These are phyloP conservation scores for Himalopsyche anomala DNA, from an alignment of 2,888 invertebrate genomes.

Conservation along the genomic window DNA sequence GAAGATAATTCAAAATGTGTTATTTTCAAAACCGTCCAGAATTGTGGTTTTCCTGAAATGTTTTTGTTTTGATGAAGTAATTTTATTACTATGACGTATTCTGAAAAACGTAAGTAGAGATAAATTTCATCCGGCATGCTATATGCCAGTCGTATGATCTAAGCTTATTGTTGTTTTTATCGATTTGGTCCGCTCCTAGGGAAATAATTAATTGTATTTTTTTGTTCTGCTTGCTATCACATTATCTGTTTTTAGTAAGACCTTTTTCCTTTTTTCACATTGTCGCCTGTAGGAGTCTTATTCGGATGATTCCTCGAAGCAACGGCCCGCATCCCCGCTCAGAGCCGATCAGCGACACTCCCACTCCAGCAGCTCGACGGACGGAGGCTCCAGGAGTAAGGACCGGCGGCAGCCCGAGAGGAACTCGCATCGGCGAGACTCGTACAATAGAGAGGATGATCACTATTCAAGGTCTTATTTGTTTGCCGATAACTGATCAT, in stretches of 20 bases:
- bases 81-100: too few species aligned
- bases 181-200: too few species aligned
- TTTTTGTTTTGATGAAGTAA: too few species aligned
- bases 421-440: slow-evolving; percentile 37
- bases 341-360: slow-evolving; percentile 39
- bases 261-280: slow-evolving; percentile 12
- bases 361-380: slow-evolving; percentile 36
- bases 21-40: too few species aligned
- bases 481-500: too few species aligned
- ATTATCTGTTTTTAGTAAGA: slow-evolving; percentile 44
- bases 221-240: neutral
- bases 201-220: too few species aligned
- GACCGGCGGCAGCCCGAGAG: slow-evolving; percentile 43
- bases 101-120: too few species aligned
- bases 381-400: slow-evolving; percentile 43
- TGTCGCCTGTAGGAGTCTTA: slow-evolving; percentile 49
- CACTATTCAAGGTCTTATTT: slow-evolving; percentile 22
- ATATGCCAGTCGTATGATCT: too few species aligned
- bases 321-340: neutral
- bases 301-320: slow-evolving; percentile 43
- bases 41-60: too few species aligned
- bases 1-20: too few species aligned
- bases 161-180: too few species aligned
- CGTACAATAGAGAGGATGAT: slow-evolving; percentile 11
- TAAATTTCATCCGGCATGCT: too few species aligned